Conservation (phyloP, 1,140 invertebrate species). For the Polyergus mexicanus region DNA sequence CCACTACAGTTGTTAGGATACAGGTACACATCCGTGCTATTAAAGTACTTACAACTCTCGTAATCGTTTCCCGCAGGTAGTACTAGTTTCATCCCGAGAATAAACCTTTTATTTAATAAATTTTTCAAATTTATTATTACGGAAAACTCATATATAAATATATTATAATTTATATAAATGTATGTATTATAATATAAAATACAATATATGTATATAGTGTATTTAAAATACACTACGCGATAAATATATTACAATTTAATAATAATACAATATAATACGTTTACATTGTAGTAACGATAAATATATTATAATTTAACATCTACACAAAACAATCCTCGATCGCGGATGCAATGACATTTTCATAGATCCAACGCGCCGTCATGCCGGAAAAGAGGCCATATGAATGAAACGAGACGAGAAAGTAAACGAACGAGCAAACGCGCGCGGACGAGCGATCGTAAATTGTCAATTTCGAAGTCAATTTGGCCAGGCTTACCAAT, state of each 20-base stretch:
- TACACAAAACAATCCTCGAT: neutral
- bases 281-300: no score
- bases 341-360: conserved; percentile 22
- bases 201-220: no score
- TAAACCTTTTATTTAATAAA: no score
- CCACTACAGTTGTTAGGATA: no score
- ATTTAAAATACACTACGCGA: no score
- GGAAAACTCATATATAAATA: no score
- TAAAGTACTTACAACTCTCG: no score
- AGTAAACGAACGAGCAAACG: conserved; percentile 48
- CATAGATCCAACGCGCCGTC: conserved; percentile 16
- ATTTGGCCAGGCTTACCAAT: conserved; percentile 87
- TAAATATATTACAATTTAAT: neutral
- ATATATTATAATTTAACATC: neutral
- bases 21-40: no score
- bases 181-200: neutral
- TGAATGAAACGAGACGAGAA: conserved; percentile 4
- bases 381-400: conserved; percentile 7
- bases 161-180: neutral
- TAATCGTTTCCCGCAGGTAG: no score
- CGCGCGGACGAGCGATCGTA: conserved; percentile 80
- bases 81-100: no score
- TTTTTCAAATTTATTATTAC: no score
- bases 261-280: neutral
- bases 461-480: conserved; percentile 87